These are phyloP conservation scores for Todus mexicanus DNA, from an alignment of 2,797 vertebrate genomes.

Conservation along the genomic window DNA sequence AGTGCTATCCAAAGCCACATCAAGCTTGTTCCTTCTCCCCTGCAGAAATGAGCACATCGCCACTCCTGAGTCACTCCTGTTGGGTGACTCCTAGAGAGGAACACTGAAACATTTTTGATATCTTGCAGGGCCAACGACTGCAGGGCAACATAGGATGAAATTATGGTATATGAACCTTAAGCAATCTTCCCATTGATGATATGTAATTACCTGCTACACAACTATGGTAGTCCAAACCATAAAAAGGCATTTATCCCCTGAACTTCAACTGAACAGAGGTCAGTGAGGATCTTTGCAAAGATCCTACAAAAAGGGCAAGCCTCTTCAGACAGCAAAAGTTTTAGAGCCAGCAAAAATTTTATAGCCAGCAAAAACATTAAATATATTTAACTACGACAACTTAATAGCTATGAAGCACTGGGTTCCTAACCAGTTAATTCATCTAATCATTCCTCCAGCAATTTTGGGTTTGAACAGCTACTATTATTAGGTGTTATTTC, in stretches of 20 bases:
- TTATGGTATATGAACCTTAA: slow-evolving; percentile 55
- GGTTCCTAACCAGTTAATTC: not conserved
- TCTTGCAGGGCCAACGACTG: slow-evolving; percentile 50
- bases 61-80: too few relatives aligned
- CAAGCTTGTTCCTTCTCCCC: slow-evolving; percentile 32
- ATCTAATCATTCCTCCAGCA: not conserved
- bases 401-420: not conserved
- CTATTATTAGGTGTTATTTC: not conserved
- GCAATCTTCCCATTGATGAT: slow-evolving; percentile 2
- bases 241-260: slow-evolving; percentile 31
- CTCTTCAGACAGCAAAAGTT: not conserved
- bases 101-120: not conserved
- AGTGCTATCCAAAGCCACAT: slow-evolving; percentile 18
- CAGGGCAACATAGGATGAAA: slow-evolving; percentile 70
- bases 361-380: not conserved
- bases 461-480: not conserved
- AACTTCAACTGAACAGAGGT: not conserved
- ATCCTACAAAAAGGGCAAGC: not conserved
- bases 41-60: slow-evolving; percentile 17
- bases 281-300: not conserved
- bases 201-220: slow-evolving; percentile 66
- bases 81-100: not conserved
- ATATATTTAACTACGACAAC: not conserved
- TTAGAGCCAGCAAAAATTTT: not conserved
- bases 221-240: slow-evolving; percentile 4